phyloP scores from a whole-genome alignment of 2,113 vertebrate genomes.

The Indicator maculatus region DNA sequence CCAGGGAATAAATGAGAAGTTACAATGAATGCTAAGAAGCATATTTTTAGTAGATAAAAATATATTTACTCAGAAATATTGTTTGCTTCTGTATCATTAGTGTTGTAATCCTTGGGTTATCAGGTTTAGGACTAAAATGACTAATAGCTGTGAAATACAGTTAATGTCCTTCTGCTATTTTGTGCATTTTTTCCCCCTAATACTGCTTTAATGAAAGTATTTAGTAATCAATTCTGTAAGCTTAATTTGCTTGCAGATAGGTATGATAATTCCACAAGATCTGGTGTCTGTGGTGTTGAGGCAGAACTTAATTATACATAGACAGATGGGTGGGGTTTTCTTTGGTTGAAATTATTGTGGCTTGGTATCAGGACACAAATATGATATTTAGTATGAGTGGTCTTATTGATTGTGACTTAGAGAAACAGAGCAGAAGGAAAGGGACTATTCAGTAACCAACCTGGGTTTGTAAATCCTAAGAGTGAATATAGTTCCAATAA shows the following conservation, averaged over 20 bases:
- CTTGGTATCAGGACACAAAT: not conserved
- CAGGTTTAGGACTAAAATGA: not conserved
- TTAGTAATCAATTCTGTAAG: not conserved
- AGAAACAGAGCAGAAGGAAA: not conserved
- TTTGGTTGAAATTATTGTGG: not conserved
- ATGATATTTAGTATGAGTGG: not conserved
- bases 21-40: not conserved
- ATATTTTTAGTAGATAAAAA: not conserved
- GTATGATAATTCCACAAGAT: not conserved
- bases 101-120: not conserved
- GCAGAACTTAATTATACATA: not conserved
- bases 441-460: not conserved
- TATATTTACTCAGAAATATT: not conserved
- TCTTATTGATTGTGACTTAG: accelerated
- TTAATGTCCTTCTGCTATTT: not conserved
- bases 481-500: not conserved
- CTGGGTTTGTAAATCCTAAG: not conserved
- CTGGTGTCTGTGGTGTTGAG: not conserved
- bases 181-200: not conserved
- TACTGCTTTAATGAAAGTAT: not conserved
- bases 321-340: not conserved
- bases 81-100: not conserved
- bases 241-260: not conserved
- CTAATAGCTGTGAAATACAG: not conserved
- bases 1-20: not conserved